Evolutionary conservation across 2,888 invertebrate species (phyloP), one percentile per base, ranked within the genome.

Genomic region (Platycheirus rosarum): DNA sequence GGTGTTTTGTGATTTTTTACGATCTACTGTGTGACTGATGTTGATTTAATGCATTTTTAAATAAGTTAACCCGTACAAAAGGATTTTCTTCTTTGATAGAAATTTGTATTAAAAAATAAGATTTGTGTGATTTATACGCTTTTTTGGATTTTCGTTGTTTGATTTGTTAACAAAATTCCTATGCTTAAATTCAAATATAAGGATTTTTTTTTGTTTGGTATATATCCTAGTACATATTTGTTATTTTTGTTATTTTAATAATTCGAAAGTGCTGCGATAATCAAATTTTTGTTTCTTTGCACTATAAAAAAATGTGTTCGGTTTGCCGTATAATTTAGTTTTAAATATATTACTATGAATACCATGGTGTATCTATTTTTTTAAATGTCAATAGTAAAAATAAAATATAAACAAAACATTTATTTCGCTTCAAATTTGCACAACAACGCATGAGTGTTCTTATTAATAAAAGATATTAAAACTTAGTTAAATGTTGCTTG

Each of bases 341-440:
- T n/a, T n/a, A 16, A 42, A 16, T 42, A 42, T 16, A 44, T 13
- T n/a, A n/a, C n/a, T n/a, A n/a, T n/a, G n/a, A 44, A 18, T 16
- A 11, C 8, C 8, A 1, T 32, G 29, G 29, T 44, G 13, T 51
- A 14, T 51, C n/a, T n/a, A n/a, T 51, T 0, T 32, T 16, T 18
- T 51, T 44, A 16, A 44, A 23, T 13, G 8, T 48, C n/a, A 46
- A n/a, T 46, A 46, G 44, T 29, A 44, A 20, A 23, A 37, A 35
- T 26, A 23, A 37, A 35, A 35, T n/a, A n/a, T n/a, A 14, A 57
- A 49, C n/a, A 71, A 57, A 55, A 60, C 1, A 57, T 6, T 29
- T 73, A 48, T 68, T 62, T 74, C 42, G 74, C 74, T 78, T 78
- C 60, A 53, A 73, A 48, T 49, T 29, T 71, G 37, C 63, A 79